Conservation (phyloP, 2,797 vertebrate genomes). For the Distichodus sexfasciatus region DNA sequence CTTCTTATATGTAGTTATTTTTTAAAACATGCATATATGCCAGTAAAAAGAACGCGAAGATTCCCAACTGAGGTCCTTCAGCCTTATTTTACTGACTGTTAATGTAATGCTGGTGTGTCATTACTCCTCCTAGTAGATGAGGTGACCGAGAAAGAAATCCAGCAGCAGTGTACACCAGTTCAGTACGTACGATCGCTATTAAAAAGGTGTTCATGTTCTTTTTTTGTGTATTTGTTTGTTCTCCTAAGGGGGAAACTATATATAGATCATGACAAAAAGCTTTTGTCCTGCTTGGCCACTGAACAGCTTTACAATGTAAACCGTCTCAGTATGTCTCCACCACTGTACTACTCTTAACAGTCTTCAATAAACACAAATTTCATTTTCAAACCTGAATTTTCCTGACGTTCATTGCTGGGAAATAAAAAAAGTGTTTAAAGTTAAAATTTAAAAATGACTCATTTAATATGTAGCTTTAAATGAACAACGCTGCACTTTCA, state of each 20-base stretch:
- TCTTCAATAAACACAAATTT: constrained; percentile 71
- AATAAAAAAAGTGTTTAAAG: too few species aligned
- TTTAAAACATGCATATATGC: background rate
- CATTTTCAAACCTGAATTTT: background rate
- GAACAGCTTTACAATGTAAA: constrained; percentile 65
- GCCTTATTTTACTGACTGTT: background rate
- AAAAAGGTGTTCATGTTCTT: constrained; percentile 24
- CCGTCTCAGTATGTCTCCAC: constrained; percentile 64
- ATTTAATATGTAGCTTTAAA: too few species aligned
- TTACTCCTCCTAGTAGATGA: background rate
- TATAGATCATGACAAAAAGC: constrained; percentile 68
- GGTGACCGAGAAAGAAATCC: background rate
- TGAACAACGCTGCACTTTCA: background rate
- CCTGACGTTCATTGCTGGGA: too few species aligned
- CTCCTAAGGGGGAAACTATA: constrained; percentile 30
- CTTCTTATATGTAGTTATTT: constrained; percentile 1
- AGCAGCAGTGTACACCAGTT: background rate
- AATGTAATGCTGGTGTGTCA: constrained; percentile 6
- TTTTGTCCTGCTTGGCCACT: constrained; percentile 74
- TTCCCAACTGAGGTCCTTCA: background rate
- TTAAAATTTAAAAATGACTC: too few species aligned
- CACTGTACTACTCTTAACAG: constrained; percentile 65
- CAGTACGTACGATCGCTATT: background rate
- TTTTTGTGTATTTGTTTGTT: constrained; percentile 33
- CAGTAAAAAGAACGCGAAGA: background rate